Base-by-base conservation (phyloP, 2,113 vertebrate genomes). In the Acanthochromis polyacanthus region DNA sequence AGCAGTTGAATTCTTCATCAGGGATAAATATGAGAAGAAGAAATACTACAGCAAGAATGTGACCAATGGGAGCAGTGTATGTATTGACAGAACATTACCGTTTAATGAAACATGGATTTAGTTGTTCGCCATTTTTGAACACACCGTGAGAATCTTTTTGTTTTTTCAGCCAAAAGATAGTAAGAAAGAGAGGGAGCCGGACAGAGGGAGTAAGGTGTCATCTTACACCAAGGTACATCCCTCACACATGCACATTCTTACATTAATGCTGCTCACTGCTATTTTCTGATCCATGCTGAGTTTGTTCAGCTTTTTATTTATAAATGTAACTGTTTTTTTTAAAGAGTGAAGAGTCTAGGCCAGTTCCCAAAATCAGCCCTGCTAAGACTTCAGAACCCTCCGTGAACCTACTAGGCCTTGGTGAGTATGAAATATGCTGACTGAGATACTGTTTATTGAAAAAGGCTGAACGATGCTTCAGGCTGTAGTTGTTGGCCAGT, bases 21-120 rank as follows among this genome's bases (percentile, higher is more conserved):
- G 97, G 95, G 97, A 99, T 94, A 98, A 99, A 93, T 99, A 99
- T 3, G 97, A 99, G 90, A 97, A 97, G 94, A 99, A 98, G 95
- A 99, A 97, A 91, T 98, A 98, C 89, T 96, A 97, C 5, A 95
- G 96, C 91, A 98, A 97, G 94, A 97, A 97, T 92, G 96, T 95
- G 83, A 78, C 91, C 85, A 95, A 96, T 84, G 91, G 95, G 87
- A 94, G 94, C 88, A 97, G 92, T 87, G 97, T 99, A 97, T 93
- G 97, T 96, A 95, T 48, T 1, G 3, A 40, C 0, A 0, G 0
- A 32, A 25, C 11, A 1, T 63, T 25, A 7, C 2, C 3, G 17
- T 36, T 36, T 19, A 36, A 38, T 14, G 9, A 23, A 20, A 59
- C 7, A 19, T n/a, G 12, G 17, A 30, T 0, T 4, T 10, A 17